These are phyloP conservation scores for Apantesis nais DNA, from an alignment of 2,888 invertebrate genomes.

Conservation along the genomic window DNA sequence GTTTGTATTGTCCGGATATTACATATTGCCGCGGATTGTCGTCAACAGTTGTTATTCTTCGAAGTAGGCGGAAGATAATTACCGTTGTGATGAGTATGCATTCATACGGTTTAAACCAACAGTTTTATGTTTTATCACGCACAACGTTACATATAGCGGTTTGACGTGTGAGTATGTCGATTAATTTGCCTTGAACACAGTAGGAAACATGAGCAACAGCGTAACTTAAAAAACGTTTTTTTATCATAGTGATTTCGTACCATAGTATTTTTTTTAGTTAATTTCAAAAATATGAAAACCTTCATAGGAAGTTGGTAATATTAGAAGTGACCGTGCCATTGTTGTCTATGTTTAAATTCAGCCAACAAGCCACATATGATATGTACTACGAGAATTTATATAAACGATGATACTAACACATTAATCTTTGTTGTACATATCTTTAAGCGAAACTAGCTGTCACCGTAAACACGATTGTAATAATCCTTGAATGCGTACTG, in stretches of 20 bases:
- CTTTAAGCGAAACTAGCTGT: not conserved
- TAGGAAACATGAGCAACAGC: not conserved
- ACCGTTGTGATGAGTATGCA: conserved; percentile 24
- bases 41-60: conserved; percentile 34
- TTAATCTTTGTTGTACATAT: not conserved
- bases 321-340: too few relatives aligned
- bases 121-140: conserved; percentile 3
- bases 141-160: conserved; percentile 7
- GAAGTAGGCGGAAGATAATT: conserved; percentile 50
- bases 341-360: not conserved
- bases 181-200: not conserved
- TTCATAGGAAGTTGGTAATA: too few relatives aligned
- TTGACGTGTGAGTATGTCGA: not conserved
- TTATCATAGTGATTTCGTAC: not conserved
- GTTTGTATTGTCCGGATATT: conserved; percentile 46
- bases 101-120: conserved; percentile 8
- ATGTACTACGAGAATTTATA: not conserved
- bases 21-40: too few relatives aligned
- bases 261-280: too few relatives aligned
- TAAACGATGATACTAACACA: not conserved
- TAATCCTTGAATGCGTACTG: not conserved
- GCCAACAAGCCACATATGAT: not conserved
- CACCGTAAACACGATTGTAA: not conserved
- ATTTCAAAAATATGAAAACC: too few relatives aligned
- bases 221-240: not conserved